phyloP scores from a whole-genome alignment of 2,797 vertebrate genomes.

The Apogon talboti region DNA sequence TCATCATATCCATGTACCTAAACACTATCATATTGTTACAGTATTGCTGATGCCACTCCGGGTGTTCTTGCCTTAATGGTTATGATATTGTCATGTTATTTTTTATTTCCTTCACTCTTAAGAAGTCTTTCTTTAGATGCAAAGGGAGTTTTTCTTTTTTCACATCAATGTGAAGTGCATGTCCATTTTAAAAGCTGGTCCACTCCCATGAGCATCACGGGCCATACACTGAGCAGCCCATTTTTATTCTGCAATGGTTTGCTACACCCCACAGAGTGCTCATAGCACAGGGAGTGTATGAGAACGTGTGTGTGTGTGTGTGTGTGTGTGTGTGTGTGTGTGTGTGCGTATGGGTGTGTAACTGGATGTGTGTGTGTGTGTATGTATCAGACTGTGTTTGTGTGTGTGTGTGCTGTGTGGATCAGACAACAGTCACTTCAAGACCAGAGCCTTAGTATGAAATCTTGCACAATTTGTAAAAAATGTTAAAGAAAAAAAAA shows the following conservation, averaged over 20 bases:
- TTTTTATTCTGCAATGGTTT: conserved; percentile 81
- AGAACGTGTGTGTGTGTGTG: conserved; percentile 39
- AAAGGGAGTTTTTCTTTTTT: conserved; percentile 76
- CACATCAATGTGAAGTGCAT: conserved; percentile 90
- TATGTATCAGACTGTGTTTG: conserved; percentile 35
- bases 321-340: conserved; percentile 41
- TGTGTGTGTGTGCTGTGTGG: conserved; percentile 64
- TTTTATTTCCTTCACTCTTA: conserved; percentile 61
- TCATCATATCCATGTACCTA: conserved; percentile 85
- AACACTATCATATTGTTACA: conserved; percentile 83
- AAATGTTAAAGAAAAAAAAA: conserved; percentile 84
- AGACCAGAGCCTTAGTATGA: conserved; percentile 99
- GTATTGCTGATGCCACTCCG: conserved; percentile 92
- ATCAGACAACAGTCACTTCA: conserved; percentile 94
- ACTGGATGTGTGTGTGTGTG: conserved; percentile 25
- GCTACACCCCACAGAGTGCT: conserved; percentile 83
- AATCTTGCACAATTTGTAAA: conserved; percentile 99
- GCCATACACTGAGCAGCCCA: conserved; percentile 81
- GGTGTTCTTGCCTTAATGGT: conserved; percentile 99
- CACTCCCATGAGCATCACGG: conserved; percentile 80
- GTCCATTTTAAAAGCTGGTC: conserved; percentile 86
- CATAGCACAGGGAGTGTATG: conserved; percentile 87
- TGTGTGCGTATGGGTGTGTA: conserved; percentile 42
- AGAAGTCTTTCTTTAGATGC: conserved; percentile 75
- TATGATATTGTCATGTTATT: conserved; percentile 86